Evolutionary conservation across 2,113 vertebrate genomes (phyloP).

Genomic region (Euleptes europaea): DNA sequence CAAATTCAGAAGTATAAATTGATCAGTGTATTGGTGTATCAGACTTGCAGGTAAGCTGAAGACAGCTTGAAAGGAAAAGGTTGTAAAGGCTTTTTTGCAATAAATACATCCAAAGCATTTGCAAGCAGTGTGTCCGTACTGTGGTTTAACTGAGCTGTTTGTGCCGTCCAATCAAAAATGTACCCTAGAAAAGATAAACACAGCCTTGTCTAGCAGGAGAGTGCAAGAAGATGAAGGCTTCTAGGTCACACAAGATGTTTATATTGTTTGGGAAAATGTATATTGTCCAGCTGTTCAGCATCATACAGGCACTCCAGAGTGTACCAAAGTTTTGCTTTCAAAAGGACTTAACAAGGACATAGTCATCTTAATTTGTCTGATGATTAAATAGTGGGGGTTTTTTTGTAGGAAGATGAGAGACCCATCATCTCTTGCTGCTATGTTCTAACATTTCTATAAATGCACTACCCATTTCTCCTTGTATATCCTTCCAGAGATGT

Average conservation of each 20-base stretch:
- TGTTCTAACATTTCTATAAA: slow-evolving; percentile 45
- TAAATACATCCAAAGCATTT: background rate
- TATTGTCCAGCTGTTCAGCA: slow-evolving; percentile 69
- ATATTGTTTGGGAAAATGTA: slow-evolving; percentile 66
- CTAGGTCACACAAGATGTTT: slow-evolving; percentile 48
- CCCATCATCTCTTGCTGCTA: slow-evolving; percentile 47
- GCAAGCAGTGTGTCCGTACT: slow-evolving; percentile 7
- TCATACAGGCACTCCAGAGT: slow-evolving; percentile 66
- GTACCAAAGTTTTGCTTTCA: slow-evolving; percentile 45
- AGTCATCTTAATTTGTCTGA: slow-evolving; percentile 52
- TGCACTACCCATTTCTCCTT: slow-evolving; percentile 46
- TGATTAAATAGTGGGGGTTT: slow-evolving; percentile 17
- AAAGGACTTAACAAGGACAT: slow-evolving; percentile 39
- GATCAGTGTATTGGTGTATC: background rate
- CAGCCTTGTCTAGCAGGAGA: slow-evolving; percentile 50
- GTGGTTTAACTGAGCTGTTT: slow-evolving; percentile 33
- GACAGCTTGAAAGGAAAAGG: background rate
- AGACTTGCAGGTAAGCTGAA: background rate
- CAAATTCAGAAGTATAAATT: background rate
- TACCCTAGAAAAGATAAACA: slow-evolving; percentile 57
- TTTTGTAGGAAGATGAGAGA: slow-evolving; percentile 38
- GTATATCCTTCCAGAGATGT: background rate
- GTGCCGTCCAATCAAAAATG: slow-evolving; percentile 9
- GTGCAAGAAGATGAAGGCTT: slow-evolving; percentile 41
- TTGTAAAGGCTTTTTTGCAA: background rate